Evolutionary conservation across 2,888 invertebrate species (phyloP).

Genomic region (Oscheius sp.): DNA sequence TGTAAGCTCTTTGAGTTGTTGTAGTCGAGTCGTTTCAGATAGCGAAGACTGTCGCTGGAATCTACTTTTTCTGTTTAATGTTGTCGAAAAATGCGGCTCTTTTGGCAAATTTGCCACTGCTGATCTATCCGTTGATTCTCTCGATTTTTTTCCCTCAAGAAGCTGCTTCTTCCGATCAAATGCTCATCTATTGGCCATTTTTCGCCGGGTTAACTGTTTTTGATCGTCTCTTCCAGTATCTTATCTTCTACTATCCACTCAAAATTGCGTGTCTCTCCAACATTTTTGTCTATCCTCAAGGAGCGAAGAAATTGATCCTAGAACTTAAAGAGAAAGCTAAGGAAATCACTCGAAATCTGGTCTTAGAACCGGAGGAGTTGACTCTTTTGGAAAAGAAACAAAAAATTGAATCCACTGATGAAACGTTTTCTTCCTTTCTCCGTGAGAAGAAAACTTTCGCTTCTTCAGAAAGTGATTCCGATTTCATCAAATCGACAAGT

Average conservation of each 20-base stretch:
- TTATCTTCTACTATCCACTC: neutral
- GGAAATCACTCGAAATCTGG: no score
- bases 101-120: neutral
- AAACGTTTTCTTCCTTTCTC: no score
- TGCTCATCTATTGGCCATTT: neutral
- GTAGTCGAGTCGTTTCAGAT: no score
- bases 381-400: neutral
- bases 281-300: neutral
- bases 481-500: no score
- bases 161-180: neutral
- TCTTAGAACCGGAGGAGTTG: neutral
- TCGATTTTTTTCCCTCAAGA: neutral
- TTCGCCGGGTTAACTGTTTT: neutral
- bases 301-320: neutral
- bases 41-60: neutral
- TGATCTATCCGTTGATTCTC: neutral
- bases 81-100: neutral
- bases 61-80: neutral
- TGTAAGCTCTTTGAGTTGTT: no score
- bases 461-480: no score
- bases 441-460: no score
- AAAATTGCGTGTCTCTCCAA: neutral
- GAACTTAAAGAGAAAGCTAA: no score
- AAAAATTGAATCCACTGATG: no score
- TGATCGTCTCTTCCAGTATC: neutral